Evolutionary conservation across 1,140 invertebrate species (phyloP), one percentile per base, ranked within the genome.

Genomic region (Radopholus similis): DNA sequence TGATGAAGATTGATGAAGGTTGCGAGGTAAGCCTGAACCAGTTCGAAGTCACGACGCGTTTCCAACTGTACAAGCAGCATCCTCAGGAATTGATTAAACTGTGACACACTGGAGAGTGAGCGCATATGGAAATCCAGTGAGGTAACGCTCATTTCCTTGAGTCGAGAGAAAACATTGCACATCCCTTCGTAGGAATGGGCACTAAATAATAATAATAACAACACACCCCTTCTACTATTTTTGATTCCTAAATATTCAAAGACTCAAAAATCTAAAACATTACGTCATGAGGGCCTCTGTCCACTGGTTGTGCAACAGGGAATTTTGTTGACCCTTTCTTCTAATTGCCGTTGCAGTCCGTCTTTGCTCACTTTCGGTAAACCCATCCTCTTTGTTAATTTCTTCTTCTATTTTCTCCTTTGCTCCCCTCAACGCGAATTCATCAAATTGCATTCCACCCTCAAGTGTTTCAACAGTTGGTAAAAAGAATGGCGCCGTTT

Each of bases 401-500:
- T 83, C 78, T 0, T 73, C 72, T 5, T 83, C 75, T 15, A 85
- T 77, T 80, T 72, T 68, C 44, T 76, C 68, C 23, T 65, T 64
- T 35, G 73, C 63, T 57, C 55, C 28, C 21, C 55, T 38, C 37
- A 64, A n/a, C 55, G 87, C 83, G 4, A 85, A 83, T 5, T 90
- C 80, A 83, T 91, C 90, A 47, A 62, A 62, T 32, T 28, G 21
- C 4, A 62, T n/a, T n/a, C n/a, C 35, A 42, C 59, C 38, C 49
- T 60, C n/a, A 47, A 49, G 9, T 3, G 44, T 47, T 5, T 90
- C 87, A 60, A 94, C 86, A 0, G 92, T 94, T 0, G 93, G 92
- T 38, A 98, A 83, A 81, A 97, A 97, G 85, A 98, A 98, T 0
- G 94, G 94, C 0, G 93, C 92, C 28, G 87, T 87, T 85, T 91